phyloP scores from a whole-genome alignment of 2,113 vertebrate genomes.

The Cyanoliseus patagonus region DNA sequence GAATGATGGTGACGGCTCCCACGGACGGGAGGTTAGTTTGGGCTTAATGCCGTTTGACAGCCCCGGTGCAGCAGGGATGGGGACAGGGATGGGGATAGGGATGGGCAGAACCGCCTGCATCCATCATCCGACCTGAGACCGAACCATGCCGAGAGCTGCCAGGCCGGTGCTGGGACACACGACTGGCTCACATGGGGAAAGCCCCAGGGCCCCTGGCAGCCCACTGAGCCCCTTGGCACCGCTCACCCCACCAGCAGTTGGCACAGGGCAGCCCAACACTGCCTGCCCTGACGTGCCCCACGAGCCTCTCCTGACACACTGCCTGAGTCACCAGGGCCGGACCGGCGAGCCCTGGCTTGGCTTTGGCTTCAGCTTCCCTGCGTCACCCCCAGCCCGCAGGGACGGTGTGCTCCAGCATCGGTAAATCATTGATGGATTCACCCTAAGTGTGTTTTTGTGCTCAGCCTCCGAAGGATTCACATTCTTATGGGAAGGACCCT shows the following conservation, averaged over 20 bases:
- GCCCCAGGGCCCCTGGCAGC: background rate
- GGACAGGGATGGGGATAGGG: rapidly evolving
- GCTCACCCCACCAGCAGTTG: too few species aligned
- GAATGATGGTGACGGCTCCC: constrained; percentile 14
- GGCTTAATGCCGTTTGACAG: background rate
- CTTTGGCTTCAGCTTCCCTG: background rate
- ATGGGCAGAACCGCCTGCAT: background rate
- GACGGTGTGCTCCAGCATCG: rapidly evolving
- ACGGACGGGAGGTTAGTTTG: background rate
- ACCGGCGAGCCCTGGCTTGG: background rate
- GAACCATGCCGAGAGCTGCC: background rate
- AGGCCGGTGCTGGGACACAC: rapidly evolving
- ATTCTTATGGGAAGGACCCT: background rate
- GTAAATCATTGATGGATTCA: rapidly evolving
- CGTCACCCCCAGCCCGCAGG: background rate
- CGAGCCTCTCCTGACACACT: background rate
- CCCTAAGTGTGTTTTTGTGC: rapidly evolving
- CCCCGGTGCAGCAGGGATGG: rapidly evolving
- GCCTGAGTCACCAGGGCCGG: background rate
- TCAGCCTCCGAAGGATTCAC: background rate
- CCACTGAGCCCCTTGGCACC: background rate
- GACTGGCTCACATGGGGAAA: rapidly evolving
- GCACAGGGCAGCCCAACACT: background rate
- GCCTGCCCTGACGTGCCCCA: background rate
- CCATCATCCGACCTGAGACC: background rate